Conservation (phyloP, 2,113 vertebrate genomes). For the Limanda limanda region DNA sequence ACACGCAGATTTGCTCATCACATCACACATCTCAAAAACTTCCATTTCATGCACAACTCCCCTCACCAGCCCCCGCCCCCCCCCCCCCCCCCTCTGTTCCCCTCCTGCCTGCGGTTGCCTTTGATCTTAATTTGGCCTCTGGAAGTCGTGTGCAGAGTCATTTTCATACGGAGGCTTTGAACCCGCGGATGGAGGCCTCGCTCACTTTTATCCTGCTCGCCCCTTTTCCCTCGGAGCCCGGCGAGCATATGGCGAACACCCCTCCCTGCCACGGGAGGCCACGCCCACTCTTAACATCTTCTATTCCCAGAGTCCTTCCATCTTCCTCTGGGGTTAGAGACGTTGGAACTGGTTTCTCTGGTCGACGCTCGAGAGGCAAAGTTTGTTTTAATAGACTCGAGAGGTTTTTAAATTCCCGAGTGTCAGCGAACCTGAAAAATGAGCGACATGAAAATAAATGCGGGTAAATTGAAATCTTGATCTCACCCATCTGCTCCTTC, state of each 20-base stretch:
- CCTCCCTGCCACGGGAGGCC: constrained; percentile 91
- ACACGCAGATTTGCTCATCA: constrained; percentile 69
- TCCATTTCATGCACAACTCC: constrained; percentile 72
- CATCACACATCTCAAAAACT: constrained; percentile 60
- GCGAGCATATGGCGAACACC: constrained; percentile 95
- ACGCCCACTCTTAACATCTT: constrained; percentile 70
- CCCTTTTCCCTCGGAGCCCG: constrained; percentile 87
- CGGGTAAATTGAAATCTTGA: constrained; percentile 41
- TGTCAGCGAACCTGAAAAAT: constrained; percentile 44
- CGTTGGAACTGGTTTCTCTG: constrained; percentile 87
- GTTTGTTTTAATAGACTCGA: constrained; percentile 48
- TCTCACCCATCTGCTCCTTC: constrained; percentile 38
- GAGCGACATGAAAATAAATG: constrained; percentile 38
- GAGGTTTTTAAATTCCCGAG: constrained; percentile 39
- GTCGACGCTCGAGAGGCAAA: constrained; percentile 52
- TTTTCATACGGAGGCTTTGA: constrained; percentile 91
- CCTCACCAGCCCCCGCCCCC: constrained; percentile 26
- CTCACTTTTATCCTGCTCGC: constrained; percentile 94
- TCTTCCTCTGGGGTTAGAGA: constrained; percentile 86
- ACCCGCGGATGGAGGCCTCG: constrained; percentile 90
- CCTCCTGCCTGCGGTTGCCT: constrained; percentile 65
- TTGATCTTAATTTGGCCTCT: constrained; percentile 84
- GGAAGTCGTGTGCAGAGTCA: constrained; percentile 78
- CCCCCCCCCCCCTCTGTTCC: constrained; percentile 16
- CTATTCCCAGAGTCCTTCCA: constrained; percentile 85